These are phyloP conservation scores for Popillia japonica DNA, from an alignment of 1,140 invertebrate species.

Conservation along the genomic window DNA sequence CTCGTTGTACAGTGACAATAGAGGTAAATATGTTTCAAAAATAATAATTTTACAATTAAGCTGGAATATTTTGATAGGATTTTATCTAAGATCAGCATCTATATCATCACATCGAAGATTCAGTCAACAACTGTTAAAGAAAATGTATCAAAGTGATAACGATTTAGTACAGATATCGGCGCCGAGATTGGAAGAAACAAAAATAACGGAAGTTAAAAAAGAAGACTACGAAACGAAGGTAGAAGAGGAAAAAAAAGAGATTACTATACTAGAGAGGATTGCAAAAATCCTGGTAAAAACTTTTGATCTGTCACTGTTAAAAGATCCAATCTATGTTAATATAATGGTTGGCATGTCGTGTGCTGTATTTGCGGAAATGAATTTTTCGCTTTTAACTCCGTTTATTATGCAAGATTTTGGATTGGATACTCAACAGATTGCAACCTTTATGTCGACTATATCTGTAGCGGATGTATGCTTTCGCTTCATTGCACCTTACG, in stretches of 20 bases:
- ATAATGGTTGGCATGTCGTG: constrained; percentile 74
- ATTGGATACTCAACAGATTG: constrained; percentile 66
- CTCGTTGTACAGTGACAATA: constrained; percentile 32
- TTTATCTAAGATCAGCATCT: background rate
- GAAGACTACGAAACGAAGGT: constrained; percentile 59
- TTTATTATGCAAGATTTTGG: constrained; percentile 72
- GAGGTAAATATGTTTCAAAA: background rate
- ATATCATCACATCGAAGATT: background rate
- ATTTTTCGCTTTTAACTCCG: constrained; percentile 74
- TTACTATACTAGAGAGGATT: background rate
- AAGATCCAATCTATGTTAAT: constrained; percentile 67
- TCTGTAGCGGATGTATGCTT: constrained; percentile 68
- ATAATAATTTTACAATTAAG: background rate
- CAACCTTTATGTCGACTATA: constrained; percentile 69
- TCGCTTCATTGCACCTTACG: constrained; percentile 70
- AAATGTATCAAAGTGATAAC: background rate
- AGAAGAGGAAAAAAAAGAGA: constrained; percentile 64
- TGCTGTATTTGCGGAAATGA: constrained; percentile 73
- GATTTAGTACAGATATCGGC: constrained; percentile 27
- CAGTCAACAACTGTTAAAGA: background rate
- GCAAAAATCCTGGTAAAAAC: background rate
- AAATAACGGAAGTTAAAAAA: constrained; percentile 23
- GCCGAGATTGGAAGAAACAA: constrained; percentile 28
- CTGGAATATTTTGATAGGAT: no score
- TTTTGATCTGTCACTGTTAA: constrained; percentile 62